Evolutionary conservation across 2,888 invertebrate genomes (phyloP).

Genomic region (Dicyrtoma fusca): DNA sequence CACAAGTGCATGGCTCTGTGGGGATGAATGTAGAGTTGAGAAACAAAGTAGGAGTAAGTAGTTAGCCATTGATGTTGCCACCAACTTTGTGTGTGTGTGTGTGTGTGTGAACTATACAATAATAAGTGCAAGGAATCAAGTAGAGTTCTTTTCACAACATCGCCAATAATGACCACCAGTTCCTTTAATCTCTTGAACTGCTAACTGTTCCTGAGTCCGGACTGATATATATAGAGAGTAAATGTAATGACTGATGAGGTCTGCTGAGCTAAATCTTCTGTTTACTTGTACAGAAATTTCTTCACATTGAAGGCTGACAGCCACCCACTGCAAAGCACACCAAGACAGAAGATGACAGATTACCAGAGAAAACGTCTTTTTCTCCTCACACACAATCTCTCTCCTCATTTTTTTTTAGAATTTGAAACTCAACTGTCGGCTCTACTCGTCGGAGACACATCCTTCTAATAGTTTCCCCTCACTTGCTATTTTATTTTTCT

Average conservation of each 20-base stretch:
- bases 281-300: slow-evolving; percentile 21
- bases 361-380: slow-evolving; percentile 27
- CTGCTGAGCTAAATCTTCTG: slow-evolving; percentile 6
- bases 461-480: slow-evolving; percentile 15
- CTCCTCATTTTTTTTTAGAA: no score
- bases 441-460: neutral
- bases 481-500: slow-evolving; percentile 19
- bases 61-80: no score
- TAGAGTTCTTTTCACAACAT: slow-evolving; percentile 13
- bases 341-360: slow-evolving; percentile 33
- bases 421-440: neutral
- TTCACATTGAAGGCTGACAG: slow-evolving; percentile 22
- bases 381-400: neutral
- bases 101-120: neutral
- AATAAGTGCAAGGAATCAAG: slow-evolving; percentile 1
- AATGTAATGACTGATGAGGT: slow-evolving; percentile 28
- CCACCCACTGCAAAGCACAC: slow-evolving; percentile 11
- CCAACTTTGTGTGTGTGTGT: neutral
- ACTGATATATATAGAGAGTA: neutral
- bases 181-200: slow-evolving; percentile 4
- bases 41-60: no score
- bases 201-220: neutral
- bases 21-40: no score
- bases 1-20: no score
- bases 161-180: slow-evolving; percentile 19